These are phyloP conservation scores for Habroteleia sp. DNA, from an alignment of 2,888 invertebrate species.

Conservation along the genomic window DNA sequence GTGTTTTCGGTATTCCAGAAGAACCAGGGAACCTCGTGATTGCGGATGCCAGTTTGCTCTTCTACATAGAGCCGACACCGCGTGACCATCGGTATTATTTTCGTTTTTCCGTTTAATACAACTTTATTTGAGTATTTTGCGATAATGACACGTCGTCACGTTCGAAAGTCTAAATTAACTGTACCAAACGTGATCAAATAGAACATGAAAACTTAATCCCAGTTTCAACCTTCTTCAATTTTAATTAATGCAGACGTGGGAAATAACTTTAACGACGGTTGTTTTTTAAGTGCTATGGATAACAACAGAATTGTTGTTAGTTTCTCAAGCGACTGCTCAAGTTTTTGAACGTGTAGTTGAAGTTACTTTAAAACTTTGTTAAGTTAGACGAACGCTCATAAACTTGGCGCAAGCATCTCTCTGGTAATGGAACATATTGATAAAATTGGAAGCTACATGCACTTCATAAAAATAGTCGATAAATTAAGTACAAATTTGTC, in stretches of 20 bases:
- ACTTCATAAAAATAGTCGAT: not conserved
- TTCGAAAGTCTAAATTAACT: not conserved
- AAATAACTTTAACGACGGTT: not conserved
- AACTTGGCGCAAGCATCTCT: constrained; percentile 8
- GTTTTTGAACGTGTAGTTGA: not conserved
- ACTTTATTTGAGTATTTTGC: constrained; percentile 44
- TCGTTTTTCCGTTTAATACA: constrained; percentile 51
- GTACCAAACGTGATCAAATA: too few species aligned
- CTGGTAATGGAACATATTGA: not conserved
- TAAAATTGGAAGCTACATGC: not conserved
- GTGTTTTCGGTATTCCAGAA: constrained; percentile 92
- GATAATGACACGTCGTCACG: constrained; percentile 50
- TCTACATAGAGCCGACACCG: constrained; percentile 91
- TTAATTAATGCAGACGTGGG: not conserved
- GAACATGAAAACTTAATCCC: not conserved
- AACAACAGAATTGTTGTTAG: constrained; percentile 13
- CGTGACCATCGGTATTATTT: constrained; percentile 80
- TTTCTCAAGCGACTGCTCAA: constrained; percentile 11
- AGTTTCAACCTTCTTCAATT: not conserved
- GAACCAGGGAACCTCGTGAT: constrained; percentile 88
- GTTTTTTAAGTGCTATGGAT: not conserved
- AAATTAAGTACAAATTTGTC: too few species aligned
- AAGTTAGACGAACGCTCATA: constrained; percentile 2
- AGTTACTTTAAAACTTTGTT: constrained; percentile 10
- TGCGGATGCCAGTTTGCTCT: constrained; percentile 95